These are phyloP conservation scores for Leucoptera coffeella DNA, from an alignment of 2,888 invertebrate genomes.

Conservation along the genomic window DNA sequence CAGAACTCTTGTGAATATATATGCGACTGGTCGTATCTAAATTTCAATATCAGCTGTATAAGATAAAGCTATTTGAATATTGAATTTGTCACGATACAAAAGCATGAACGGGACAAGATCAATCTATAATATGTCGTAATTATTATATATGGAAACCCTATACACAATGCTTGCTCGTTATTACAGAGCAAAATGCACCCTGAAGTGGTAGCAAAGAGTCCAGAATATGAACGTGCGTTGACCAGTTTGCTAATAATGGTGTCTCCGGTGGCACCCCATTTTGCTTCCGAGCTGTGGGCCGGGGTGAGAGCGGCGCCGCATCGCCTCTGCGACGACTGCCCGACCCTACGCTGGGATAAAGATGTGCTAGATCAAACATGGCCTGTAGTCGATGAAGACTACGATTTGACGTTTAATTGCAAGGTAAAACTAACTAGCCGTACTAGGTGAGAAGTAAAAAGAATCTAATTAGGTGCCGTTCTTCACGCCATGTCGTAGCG, in stretches of 20 bases:
- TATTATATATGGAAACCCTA: too few relatives aligned
- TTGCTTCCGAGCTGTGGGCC: constrained; percentile 86
- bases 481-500: too few relatives aligned
- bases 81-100: too few relatives aligned
- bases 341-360: constrained; percentile 60
- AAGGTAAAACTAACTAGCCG: too few relatives aligned
- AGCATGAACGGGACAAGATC: too few relatives aligned
- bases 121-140: too few relatives aligned
- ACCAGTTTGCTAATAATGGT: constrained; percentile 77
- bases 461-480: too few relatives aligned
- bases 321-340: constrained; percentile 31
- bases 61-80: background rate
- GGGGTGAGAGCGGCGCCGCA: constrained; percentile 64
- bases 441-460: background rate
- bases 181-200: constrained; percentile 55
- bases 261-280: constrained; percentile 86
- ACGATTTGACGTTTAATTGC: constrained; percentile 58
- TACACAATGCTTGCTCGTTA: too few relatives aligned
- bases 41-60: background rate
- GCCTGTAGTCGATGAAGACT: constrained; percentile 69
- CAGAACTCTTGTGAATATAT: too few relatives aligned
- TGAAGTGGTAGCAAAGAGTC: constrained; percentile 56
- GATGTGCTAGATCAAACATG: constrained; percentile 70
- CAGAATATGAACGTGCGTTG: constrained; percentile 72
- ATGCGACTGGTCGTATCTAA: too few relatives aligned